These are phyloP conservation scores for Asbolus verrucosus DNA, from an alignment of 1,140 invertebrate genomes.

Conservation along the genomic window DNA sequence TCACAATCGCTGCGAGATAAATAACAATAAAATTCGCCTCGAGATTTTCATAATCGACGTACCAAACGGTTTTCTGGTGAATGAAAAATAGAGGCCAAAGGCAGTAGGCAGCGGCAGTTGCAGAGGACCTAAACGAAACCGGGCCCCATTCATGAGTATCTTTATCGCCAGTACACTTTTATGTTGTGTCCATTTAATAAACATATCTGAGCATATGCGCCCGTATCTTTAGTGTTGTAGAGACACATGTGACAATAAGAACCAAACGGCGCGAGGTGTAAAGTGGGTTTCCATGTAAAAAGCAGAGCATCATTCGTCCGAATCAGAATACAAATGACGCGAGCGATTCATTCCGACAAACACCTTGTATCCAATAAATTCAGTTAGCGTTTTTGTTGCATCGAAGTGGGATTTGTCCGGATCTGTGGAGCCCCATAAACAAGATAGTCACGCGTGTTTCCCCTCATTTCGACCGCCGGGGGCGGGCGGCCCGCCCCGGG, in stretches of 20 bases:
- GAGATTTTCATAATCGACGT: no score
- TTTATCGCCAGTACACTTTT: constrained; percentile 53
- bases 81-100: constrained; percentile 7
- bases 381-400: constrained; percentile 64
- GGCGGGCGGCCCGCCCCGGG: constrained; percentile 47
- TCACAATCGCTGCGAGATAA: no score
- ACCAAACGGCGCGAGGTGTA: constrained; percentile 60
- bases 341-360: constrained; percentile 65
- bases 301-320: constrained; percentile 64
- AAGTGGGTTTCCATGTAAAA: constrained; percentile 66
- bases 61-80: no score
- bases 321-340: constrained; percentile 66
- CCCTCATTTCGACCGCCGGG: constrained; percentile 47
- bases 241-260: constrained; percentile 61
- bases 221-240: constrained; percentile 59
- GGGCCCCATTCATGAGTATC: no score
- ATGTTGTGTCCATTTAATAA: constrained; percentile 65
- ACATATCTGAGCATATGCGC: constrained; percentile 61
- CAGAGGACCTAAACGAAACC: no score
- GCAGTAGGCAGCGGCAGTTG: no score
- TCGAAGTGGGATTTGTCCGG: constrained; percentile 65
- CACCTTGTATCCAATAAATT: constrained; percentile 67
- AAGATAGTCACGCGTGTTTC: constrained; percentile 62
- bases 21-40: no score
- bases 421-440: constrained; percentile 64